Base-by-base conservation (phyloP, 2,888 invertebrate genomes). In the Coelinius sp. region DNA sequence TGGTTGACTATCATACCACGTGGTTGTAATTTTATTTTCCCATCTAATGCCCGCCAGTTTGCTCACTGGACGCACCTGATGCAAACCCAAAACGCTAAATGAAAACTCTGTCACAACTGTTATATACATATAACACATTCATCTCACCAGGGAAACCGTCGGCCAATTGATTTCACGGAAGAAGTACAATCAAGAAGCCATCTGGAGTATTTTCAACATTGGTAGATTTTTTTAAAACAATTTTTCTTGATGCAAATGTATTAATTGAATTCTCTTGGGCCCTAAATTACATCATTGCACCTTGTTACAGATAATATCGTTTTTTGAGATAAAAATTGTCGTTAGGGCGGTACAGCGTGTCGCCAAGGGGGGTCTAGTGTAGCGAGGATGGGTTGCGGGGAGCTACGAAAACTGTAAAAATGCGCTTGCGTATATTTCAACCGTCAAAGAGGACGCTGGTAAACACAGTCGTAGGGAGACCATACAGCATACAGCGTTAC, bases 371-470 rank as follows among this genome's bases (percentile, higher is more conserved):
- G 25, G 14, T 2, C 12, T 24, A 10, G 53, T 12, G 22, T 20
- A 12, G 59, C 25, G 20, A 31, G 62, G 44, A 17, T 25, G 56
- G 27, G 25, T 38, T 17, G 38, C 22, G 63, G 41, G 31, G 35
- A 8, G 49, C 49, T 4, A n/a, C n/a, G n/a, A 25, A 49, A 63
- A 65, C 63, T 35, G 20, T 27, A 35, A 17, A 46, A 49, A 70
- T 74, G 75, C 73, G 64, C 68, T 74, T 75, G 75, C 72, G 63
- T 68, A 46, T 24, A 49, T 35, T 59, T 70, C 63, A 71, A 73
- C 69, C 68, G 73, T 73, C 71, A 68, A 49, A 70, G 68, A 71
- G 74, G 74, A 75, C 75, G 74, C 74, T 77, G 46, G 75, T 74
- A 77, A 75, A 77, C 68, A 68, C 71, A 64, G 52, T 68, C 70